A percentile compares a stretch with the other conserved stretches of the same genome.
These are phyloP conservation scores for Brachionus asplanchnoidis DNA, from an alignment of 1,140 invertebrate genomes.

Conservation along the genomic window DNA sequence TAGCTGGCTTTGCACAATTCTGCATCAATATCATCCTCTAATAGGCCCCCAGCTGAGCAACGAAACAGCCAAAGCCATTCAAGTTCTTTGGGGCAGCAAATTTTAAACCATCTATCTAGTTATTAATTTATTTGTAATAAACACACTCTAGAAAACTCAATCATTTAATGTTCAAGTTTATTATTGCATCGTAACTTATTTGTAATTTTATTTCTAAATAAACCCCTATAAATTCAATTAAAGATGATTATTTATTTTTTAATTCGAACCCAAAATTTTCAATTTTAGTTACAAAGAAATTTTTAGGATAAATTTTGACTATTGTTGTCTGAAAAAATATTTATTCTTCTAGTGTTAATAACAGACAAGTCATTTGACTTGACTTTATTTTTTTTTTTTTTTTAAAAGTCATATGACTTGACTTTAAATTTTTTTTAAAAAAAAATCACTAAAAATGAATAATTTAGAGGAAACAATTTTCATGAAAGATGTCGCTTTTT, in stretches of 20 bases:
- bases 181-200: background rate
- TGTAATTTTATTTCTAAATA: background rate
- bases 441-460: no score
- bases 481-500: no score
- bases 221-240: background rate
- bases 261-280: background rate
- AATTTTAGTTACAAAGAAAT: background rate
- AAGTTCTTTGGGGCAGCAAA: conserved; percentile 15
- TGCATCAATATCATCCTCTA: conserved; percentile 39
- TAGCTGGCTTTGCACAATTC: conserved; percentile 33
- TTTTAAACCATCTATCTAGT: background rate
- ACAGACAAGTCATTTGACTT: no score
- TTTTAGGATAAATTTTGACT: background rate
- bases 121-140: conserved; percentile 25
- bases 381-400: no score
- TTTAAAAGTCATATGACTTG: no score
- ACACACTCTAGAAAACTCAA: background rate
- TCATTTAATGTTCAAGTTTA: background rate
- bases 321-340: background rate
- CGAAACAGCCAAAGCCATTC: conserved; percentile 30
- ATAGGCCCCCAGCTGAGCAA: conserved; percentile 38
- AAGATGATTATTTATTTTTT: background rate
- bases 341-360: no score
- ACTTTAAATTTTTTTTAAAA: no score
- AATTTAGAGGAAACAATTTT: no score